phyloP scores from a whole-genome alignment of 2,113 vertebrate species.

The Heloderma charlesbogerti region DNA sequence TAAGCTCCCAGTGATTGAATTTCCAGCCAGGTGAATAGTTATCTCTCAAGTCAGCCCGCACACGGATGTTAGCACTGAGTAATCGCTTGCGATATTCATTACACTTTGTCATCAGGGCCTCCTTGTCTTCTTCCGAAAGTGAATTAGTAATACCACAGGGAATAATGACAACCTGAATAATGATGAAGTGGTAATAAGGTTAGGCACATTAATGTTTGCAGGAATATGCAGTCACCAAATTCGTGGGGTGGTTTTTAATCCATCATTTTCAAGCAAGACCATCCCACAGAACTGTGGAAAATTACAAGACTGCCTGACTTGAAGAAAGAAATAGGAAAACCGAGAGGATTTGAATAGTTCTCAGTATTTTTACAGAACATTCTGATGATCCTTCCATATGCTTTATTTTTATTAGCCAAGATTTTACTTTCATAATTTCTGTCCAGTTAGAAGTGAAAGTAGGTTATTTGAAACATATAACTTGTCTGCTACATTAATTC shows the following conservation, averaged over 20 bases:
- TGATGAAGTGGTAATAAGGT: not conserved
- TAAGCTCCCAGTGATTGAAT: conserved; percentile 99
- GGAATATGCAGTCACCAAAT: not conserved
- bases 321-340: not conserved
- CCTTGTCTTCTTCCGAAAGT: conserved; percentile 89
- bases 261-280: not conserved
- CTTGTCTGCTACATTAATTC: not conserved
- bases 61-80: conserved; percentile 80
- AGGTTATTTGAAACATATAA: not conserved
- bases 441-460: not conserved
- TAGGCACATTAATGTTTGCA: not conserved
- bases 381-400: not conserved
- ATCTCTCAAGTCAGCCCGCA: conserved; percentile 87
- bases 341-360: not conserved
- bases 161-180: conserved; percentile 90
- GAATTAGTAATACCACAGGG: conserved; percentile 94
- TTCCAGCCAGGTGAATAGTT: conserved; percentile 99
- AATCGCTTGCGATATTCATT: conserved; percentile 84
- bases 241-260: not conserved
- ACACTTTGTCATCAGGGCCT: conserved; percentile 87
- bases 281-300: not conserved
- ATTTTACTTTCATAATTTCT: not conserved
- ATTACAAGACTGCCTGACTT: not conserved
- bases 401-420: not conserved
- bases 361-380: not conserved